Conservation (phyloP, 2,888 invertebrate species). For the Drosophila helvetica region DNA sequence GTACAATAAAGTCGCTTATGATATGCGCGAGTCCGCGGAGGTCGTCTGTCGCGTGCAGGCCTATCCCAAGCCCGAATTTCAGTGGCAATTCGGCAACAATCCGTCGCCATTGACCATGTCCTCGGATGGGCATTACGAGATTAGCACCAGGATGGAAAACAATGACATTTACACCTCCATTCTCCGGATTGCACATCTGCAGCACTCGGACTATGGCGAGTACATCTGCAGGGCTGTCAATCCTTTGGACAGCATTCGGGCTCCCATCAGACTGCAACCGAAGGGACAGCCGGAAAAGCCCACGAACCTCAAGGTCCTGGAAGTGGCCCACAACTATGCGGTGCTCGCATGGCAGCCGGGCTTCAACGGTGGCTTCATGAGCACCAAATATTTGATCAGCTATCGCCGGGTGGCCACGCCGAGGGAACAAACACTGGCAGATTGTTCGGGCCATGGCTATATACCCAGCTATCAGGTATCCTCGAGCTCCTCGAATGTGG, state of each 20-base stretch:
- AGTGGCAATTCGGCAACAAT: conserved; percentile 93
- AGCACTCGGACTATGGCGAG: conserved; percentile 93
- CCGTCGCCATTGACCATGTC: conserved; percentile 90
- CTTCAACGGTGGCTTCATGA: conserved; percentile 93
- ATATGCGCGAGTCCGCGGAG: conserved; percentile 92
- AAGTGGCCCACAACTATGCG: conserved; percentile 91
- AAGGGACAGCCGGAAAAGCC: conserved; percentile 95
- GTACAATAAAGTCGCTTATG: conserved; percentile 94
- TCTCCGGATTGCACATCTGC: conserved; percentile 89
- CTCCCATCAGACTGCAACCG: conserved; percentile 91
- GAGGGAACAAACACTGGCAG: conserved; percentile 86
- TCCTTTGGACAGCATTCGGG: conserved; percentile 90
- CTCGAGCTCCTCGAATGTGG: conserved; percentile 38
- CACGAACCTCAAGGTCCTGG: conserved; percentile 88
- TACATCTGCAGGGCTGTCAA: conserved; percentile 95
- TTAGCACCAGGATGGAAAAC: conserved; percentile 90
- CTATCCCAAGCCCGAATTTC: conserved; percentile 96
- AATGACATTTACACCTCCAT: conserved; percentile 94
- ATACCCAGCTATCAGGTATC: conserved; percentile 49
- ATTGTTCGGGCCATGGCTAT: conserved; percentile 83
- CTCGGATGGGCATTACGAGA: conserved; percentile 93
- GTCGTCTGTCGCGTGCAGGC: conserved; percentile 95
- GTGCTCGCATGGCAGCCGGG: conserved; percentile 94
- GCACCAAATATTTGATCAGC: conserved; percentile 93
- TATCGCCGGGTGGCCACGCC: conserved; percentile 88